Evolutionary conservation across 2,797 vertebrate genomes (phyloP).

Genomic region (Phylloscopus collybita): DNA sequence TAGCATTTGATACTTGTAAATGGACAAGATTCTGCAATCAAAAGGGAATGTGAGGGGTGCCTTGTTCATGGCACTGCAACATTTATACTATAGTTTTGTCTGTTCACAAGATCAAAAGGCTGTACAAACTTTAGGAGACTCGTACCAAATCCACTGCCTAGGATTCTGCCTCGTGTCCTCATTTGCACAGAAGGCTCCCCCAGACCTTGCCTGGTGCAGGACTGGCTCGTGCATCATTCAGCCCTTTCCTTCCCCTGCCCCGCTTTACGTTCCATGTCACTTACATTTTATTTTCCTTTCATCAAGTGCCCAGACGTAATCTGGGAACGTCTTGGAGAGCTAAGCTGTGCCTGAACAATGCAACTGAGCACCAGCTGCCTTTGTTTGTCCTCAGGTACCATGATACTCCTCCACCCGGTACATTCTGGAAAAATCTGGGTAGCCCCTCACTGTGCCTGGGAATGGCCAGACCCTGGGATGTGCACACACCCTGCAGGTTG

Average conservation of each 20-base stretch:
- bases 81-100: background rate
- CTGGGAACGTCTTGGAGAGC: background rate
- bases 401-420: background rate
- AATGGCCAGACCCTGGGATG: background rate
- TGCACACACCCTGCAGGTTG: background rate
- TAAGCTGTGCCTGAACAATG: background rate
- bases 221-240: background rate
- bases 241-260: rapidly evolving
- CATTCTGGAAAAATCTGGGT: background rate
- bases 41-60: background rate
- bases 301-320: background rate
- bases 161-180: rapidly evolving
- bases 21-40: background rate
- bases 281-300: background rate
- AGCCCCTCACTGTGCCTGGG: background rate
- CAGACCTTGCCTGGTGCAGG: background rate
- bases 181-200: background rate
- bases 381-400: conserved; percentile 31
- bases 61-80: background rate
- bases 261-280: rapidly evolving
- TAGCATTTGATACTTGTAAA: background rate
- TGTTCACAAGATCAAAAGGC: background rate
- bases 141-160: background rate
- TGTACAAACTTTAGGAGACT: background rate
- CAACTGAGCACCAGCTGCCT: background rate